Percentiles rank a stretch among this genome's conserved stretches.
phyloP scores from a whole-genome alignment of 2,888 invertebrate species.

The Lochmaea capreae region DNA sequence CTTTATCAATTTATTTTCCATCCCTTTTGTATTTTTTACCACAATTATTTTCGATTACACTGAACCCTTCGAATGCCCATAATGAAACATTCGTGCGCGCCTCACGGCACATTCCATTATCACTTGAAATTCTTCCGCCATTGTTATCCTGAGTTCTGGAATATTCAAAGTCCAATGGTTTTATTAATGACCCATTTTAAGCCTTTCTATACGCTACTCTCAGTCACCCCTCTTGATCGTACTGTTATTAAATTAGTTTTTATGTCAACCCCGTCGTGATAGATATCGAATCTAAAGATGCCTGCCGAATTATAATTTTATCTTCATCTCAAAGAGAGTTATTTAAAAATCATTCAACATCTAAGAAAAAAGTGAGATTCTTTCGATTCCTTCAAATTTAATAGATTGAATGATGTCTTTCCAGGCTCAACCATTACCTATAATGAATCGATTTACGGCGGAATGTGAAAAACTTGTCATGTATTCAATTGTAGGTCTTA shows the following conservation, averaged over 20 bases:
- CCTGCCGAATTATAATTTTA: conserved; percentile 39
- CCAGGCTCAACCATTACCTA: not conserved
- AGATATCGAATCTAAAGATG: conserved; percentile 44
- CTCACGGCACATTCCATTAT: conserved; percentile 55
- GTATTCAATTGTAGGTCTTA: too few relatives aligned
- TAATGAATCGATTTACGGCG: too few relatives aligned
- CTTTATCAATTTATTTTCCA: conserved; percentile 15
- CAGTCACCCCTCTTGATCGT: conserved; percentile 44
- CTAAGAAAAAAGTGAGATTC: not conserved
- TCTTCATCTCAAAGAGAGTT: conserved; percentile 17
- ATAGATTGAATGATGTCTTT: not conserved
- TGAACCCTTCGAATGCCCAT: conserved; percentile 51
- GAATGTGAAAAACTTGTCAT: too few relatives aligned
- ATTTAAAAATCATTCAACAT: not conserved
- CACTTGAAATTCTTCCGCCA: conserved; percentile 56
- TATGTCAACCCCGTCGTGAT: conserved; percentile 49
- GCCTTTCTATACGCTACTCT: conserved; percentile 40
- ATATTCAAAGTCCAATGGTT: conserved; percentile 58
- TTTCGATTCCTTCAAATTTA: not conserved
- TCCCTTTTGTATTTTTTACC: conserved; percentile 22
- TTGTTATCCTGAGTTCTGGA: conserved; percentile 56
- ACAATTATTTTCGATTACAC: conserved; percentile 45
- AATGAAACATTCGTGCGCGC: conserved; percentile 54
- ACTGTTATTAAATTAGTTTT: conserved; percentile 57
- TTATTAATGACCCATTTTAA: conserved; percentile 58